Conservation (phyloP, 2,113 vertebrate species). For the Pseudolaguvia tuberculata region DNA sequence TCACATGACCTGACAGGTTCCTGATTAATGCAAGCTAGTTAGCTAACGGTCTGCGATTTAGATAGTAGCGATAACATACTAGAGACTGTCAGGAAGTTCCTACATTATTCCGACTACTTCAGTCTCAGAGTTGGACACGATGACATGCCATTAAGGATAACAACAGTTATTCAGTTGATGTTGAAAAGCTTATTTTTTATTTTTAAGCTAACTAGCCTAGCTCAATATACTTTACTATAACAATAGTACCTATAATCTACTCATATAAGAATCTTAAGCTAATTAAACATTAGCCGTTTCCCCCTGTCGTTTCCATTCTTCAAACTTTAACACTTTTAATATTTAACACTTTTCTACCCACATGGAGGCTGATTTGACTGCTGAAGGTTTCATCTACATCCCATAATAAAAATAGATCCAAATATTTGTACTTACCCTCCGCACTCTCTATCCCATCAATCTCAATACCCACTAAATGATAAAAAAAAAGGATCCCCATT, state of each 20-base stretch:
- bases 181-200: not conserved
- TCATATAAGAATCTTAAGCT: not conserved
- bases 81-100: not conserved
- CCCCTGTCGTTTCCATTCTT: too few species aligned
- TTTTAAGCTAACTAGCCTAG: too few species aligned
- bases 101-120: not conserved
- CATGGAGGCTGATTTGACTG: not conserved
- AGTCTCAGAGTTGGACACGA: too few species aligned
- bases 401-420: too few species aligned
- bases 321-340: not conserved
- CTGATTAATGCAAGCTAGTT: not conserved
- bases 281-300: too few species aligned
- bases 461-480: constrained; percentile 74
- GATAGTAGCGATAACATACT: not conserved
- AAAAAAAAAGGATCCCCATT: constrained; percentile 39
- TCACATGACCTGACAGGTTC: not conserved
- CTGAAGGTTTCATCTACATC: not conserved
- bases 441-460: constrained; percentile 73
- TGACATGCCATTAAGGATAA: too few species aligned
- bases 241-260: not conserved
- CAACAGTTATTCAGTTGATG: not conserved
- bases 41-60: not conserved
- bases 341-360: not conserved
- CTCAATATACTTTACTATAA: not conserved
- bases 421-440: constrained; percentile 67